These are phyloP conservation scores for Anoplophora glabripennis DNA, from an alignment of 1,140 invertebrate genomes.

Conservation along the genomic window DNA sequence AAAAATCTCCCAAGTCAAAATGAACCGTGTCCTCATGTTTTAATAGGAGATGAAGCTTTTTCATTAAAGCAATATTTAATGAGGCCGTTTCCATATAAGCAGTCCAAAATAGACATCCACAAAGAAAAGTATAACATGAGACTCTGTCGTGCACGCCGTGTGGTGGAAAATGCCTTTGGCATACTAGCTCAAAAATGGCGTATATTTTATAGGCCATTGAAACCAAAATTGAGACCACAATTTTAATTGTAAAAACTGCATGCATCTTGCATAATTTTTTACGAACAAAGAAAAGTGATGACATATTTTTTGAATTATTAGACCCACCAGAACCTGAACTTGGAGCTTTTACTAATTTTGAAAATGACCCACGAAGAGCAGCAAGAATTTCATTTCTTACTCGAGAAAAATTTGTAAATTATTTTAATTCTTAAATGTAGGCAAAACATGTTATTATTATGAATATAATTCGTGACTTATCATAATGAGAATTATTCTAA, in stretches of 20 bases:
- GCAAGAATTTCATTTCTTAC: too few species aligned
- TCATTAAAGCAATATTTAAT: conserved; percentile 41
- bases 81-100: conserved; percentile 36
- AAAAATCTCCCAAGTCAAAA: conserved; percentile 30
- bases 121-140: conserved; percentile 36
- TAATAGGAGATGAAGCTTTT: conserved; percentile 50
- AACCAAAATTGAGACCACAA: conserved; percentile 34
- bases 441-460: too few species aligned
- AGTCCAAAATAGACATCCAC: conserved; percentile 18
- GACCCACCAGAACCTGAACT: too few species aligned
- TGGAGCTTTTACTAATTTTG: too few species aligned
- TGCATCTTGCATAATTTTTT: conserved; percentile 39
- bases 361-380: too few species aligned
- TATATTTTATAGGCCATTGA: conserved; percentile 45
- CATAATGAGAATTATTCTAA: too few species aligned
- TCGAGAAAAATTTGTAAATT: too few species aligned
- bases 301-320: too few species aligned
- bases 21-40: conserved; percentile 34
- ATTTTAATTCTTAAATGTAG: too few species aligned
- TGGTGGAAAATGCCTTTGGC: conserved; percentile 51
- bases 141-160: conserved; percentile 44
- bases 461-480: too few species aligned
- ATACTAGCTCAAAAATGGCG: conserved; percentile 46
- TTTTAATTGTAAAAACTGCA: conserved; percentile 40
- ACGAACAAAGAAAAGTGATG: conserved; percentile 16